Conservation (phyloP, 2,888 invertebrate species). For the Toxonevra muliebris region DNA sequence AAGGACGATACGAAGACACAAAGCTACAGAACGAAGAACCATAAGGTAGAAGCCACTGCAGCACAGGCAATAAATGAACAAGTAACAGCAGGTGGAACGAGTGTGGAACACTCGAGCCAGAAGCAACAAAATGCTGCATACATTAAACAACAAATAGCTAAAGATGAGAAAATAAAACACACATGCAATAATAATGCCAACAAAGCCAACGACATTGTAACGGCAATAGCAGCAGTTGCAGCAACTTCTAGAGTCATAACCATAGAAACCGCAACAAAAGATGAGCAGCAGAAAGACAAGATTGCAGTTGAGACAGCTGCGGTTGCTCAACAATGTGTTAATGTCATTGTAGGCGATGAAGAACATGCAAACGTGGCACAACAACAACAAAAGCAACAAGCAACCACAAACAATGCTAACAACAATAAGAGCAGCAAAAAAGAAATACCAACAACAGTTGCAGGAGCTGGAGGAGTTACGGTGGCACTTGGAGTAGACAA, state of each 20-base stretch:
- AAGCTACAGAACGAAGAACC: conserved; percentile 42
- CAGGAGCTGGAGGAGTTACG: not conserved
- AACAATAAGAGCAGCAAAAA: not conserved
- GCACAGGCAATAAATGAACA: conserved; percentile 7
- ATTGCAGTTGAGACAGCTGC: too few relatives aligned
- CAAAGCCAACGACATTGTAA: not conserved
- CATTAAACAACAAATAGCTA: not conserved
- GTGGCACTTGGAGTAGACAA: conserved; percentile 27
- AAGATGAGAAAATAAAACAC: too few relatives aligned
- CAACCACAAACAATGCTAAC: conserved; percentile 7
- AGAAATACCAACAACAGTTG: not conserved
- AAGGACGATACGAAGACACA: conserved; percentile 50
- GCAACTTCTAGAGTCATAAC: too few relatives aligned
- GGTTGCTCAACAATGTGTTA: too few relatives aligned
- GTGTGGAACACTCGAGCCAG: not conserved
- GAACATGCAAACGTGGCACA: not conserved
- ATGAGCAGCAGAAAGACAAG: conserved; percentile 7
- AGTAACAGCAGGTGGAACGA: conserved; percentile 6
- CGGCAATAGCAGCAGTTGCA: not conserved
- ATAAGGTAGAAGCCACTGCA: conserved; percentile 38
- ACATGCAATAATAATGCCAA: too few relatives aligned
- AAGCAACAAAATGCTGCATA: not conserved
- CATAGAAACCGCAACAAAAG: not conserved
- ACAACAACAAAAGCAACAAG: conserved; percentile 23
- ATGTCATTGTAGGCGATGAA: not conserved